Conservation (phyloP, 2,888 invertebrate species). For the Trichogramma evanescens region DNA sequence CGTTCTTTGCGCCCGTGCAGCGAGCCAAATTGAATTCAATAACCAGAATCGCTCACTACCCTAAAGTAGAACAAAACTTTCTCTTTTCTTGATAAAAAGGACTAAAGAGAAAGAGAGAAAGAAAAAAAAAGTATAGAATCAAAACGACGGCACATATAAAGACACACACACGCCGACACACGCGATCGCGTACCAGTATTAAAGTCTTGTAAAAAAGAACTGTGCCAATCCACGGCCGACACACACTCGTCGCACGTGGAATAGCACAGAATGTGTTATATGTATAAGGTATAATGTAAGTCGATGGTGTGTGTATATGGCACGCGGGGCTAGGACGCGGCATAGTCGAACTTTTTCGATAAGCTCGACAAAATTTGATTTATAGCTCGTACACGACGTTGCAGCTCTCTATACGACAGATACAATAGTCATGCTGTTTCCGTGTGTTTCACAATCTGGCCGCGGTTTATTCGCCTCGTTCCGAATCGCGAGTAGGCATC, state of each 20-base stretch:
- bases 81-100: too few relatives aligned
- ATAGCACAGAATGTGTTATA: too few relatives aligned
- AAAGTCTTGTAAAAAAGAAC: conserved; percentile 12
- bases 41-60: conserved; percentile 1
- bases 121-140: background rate
- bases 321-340: conserved; percentile 8
- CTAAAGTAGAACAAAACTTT: too few relatives aligned
- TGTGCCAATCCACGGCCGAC: conserved; percentile 16
- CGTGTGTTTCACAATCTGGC: background rate
- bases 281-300: too few relatives aligned
- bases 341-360: conserved; percentile 20
- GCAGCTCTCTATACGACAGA: conserved; percentile 2
- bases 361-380: conserved; percentile 17
- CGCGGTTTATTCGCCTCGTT: background rate
- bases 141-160: background rate
- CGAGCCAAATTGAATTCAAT: conserved; percentile 18
- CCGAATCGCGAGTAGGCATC: too few relatives aligned
- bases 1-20: background rate
- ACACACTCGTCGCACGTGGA: conserved; percentile 4
- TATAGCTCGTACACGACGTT: background rate
- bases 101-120: background rate
- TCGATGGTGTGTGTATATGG: background rate
- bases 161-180: too few relatives aligned
- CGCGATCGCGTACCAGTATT: background rate
- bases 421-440: conserved; percentile 12